These are phyloP conservation scores for Streptopelia turtur DNA, from an alignment of 2,797 vertebrate genomes.

Conservation along the genomic window DNA sequence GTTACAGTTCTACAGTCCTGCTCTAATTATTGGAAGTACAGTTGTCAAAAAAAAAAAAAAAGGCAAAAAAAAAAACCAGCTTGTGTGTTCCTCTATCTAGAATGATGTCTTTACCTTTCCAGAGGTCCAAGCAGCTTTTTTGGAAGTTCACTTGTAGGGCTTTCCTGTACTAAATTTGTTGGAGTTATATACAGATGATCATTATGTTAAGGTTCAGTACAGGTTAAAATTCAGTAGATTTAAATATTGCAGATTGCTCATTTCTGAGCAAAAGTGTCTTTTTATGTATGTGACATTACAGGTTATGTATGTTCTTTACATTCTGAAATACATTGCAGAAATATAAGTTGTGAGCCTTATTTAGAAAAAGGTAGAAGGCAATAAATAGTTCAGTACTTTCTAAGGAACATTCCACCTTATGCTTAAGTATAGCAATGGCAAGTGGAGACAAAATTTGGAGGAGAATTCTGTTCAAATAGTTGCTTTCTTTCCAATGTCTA, in stretches of 20 bases:
- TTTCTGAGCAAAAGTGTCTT: background rate
- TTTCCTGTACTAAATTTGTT: background rate
- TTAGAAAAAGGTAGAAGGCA: background rate
- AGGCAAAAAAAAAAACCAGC: background rate
- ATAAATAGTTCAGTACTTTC: background rate
- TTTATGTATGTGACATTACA: background rate
- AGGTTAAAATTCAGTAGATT: background rate
- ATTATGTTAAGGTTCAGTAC: background rate
- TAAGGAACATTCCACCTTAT: background rate
- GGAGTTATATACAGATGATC: background rate
- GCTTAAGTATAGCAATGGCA: background rate
- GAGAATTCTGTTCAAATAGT: background rate
- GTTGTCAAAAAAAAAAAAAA: background rate
- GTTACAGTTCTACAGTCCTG: no score
- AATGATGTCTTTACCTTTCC: background rate
- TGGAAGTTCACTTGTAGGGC: accelerated
- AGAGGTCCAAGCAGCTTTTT: background rate
- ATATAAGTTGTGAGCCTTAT: background rate
- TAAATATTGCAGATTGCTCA: background rate
- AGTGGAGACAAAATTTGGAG: background rate
- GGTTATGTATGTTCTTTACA: background rate
- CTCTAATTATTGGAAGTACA: background rate
- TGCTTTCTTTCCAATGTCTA: background rate
- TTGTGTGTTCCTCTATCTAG: background rate
- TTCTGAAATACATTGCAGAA: background rate